A percentile compares a stretch with the other conserved stretches of the same genome.
These are phyloP conservation scores for Gobio gobio DNA, from an alignment of 2,113 vertebrate genomes.

Conservation along the genomic window DNA sequence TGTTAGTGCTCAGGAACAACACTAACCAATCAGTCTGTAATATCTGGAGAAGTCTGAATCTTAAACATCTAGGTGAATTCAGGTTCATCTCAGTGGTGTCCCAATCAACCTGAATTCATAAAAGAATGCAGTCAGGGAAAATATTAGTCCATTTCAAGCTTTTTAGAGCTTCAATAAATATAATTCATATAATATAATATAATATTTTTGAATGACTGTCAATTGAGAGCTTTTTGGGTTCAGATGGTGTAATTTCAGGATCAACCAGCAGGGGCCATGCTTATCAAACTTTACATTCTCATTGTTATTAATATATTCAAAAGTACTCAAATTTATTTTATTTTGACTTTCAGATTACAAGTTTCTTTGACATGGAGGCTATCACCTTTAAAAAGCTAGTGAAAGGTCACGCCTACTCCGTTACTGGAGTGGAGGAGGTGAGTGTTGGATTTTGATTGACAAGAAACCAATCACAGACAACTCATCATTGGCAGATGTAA, in stretches of 20 bases:
- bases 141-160: neutral
- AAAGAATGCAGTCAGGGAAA: too few relatives aligned
- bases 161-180: neutral
- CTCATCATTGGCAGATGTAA: slow-evolving; percentile 7
- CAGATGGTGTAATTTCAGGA: neutral
- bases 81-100: too few relatives aligned
- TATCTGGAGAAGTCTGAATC: neutral
- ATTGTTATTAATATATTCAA: neutral
- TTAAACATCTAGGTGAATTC: too few relatives aligned
- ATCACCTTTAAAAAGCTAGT: slow-evolving; percentile 95
- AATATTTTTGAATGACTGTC: neutral
- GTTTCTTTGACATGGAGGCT: slow-evolving; percentile 83
- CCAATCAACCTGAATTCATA: too few relatives aligned
- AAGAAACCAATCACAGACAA: neutral
- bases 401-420: slow-evolving; percentile 92
- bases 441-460: slow-evolving; percentile 45
- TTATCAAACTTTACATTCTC: neutral
- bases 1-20: slow-evolving; percentile 72
- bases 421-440: slow-evolving; percentile 88
- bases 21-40: neutral
- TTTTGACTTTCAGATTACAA: slow-evolving; percentile 77
- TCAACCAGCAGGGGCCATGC: neutral
- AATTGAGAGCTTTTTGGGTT: neutral
- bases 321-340: neutral
- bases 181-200: neutral